A percentile compares a stretch with the other conserved stretches of the same genome.
Evolutionary conservation across 2,113 vertebrate species (phyloP).

Genomic region (Oryzias woworae): DNA sequence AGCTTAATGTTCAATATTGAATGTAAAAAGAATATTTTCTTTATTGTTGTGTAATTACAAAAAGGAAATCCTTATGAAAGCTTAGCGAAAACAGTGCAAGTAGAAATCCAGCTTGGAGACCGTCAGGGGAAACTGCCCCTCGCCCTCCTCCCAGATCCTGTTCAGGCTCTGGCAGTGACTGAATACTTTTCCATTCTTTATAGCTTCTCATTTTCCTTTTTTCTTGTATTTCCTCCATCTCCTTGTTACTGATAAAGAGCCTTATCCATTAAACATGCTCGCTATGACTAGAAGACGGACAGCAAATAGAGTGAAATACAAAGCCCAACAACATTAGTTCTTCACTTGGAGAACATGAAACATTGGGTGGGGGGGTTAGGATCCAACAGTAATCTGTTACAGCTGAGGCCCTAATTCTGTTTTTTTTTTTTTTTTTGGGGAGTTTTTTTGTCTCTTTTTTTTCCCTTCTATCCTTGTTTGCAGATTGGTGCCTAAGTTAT

Average conservation of each 20-base stretch:
- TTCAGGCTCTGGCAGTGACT: slow-evolving; percentile 56
- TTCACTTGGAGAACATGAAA: not conserved
- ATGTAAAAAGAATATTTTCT: not conserved
- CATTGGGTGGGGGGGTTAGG: not conserved
- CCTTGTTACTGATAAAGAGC: slow-evolving; percentile 61
- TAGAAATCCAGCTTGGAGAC: slow-evolving; percentile 26
- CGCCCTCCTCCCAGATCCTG: slow-evolving; percentile 41
- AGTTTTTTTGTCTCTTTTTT: no score
- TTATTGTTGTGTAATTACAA: no score
- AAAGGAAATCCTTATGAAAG: no score
- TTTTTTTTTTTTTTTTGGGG: no score
- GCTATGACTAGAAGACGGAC: slow-evolving; percentile 37
- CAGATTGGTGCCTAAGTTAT: no score
- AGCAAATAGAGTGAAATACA: slow-evolving; percentile 36
- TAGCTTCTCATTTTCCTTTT: slow-evolving; percentile 65
- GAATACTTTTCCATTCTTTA: slow-evolving; percentile 69
- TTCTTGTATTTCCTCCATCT: slow-evolving; percentile 67
- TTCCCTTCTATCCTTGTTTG: no score
- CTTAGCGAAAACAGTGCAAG: slow-evolving; percentile 27
- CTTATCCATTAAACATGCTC: slow-evolving; percentile 69
- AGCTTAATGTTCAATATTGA: not conserved
- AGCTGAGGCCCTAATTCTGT: no score
- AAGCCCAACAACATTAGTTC: slow-evolving; percentile 40
- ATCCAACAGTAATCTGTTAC: no score
- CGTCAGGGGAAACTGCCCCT: slow-evolving; percentile 32